Conservation (phyloP, 2,797 vertebrate species). For the Labeo calbasu region DNA sequence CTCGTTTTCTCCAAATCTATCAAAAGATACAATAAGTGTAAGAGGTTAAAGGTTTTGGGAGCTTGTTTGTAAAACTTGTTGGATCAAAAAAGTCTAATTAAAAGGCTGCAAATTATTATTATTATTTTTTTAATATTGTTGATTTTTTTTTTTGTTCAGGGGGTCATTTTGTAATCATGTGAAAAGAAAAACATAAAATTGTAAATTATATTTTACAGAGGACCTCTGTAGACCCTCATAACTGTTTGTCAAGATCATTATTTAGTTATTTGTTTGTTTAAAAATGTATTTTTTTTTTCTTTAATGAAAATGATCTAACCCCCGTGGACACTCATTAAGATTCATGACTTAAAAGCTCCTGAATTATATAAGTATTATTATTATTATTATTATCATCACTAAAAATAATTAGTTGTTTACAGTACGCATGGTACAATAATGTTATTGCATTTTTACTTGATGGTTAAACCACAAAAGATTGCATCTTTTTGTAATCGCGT, state of each 20-base stretch:
- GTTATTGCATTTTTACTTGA: neutral
- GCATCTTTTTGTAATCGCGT: neutral
- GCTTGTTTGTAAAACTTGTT: neutral
- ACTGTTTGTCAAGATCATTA: neutral
- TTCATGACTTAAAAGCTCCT: neutral
- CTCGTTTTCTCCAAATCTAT: too few relatives aligned
- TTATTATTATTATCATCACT: neutral
- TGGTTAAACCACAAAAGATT: too few relatives aligned
- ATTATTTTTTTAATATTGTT: neutral
- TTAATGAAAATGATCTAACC: too few relatives aligned
- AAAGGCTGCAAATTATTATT: neutral
- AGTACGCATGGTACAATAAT: neutral
- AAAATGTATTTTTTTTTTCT: neutral
- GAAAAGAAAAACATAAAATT: neutral
- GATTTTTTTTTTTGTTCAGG: neutral
- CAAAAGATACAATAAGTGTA: slow-evolving; percentile 19
- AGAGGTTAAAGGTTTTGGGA: slow-evolving; percentile 5
- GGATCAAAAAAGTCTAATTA: neutral
- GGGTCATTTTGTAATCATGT: neutral
- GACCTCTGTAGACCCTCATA: neutral
- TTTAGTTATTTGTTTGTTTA: neutral
- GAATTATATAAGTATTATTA: neutral
- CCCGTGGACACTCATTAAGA: neutral
- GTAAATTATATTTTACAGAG: neutral
- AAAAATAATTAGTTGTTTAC: neutral